phyloP scores from a whole-genome alignment of 1,140 invertebrate genomes.

The Amyelois transitella region DNA sequence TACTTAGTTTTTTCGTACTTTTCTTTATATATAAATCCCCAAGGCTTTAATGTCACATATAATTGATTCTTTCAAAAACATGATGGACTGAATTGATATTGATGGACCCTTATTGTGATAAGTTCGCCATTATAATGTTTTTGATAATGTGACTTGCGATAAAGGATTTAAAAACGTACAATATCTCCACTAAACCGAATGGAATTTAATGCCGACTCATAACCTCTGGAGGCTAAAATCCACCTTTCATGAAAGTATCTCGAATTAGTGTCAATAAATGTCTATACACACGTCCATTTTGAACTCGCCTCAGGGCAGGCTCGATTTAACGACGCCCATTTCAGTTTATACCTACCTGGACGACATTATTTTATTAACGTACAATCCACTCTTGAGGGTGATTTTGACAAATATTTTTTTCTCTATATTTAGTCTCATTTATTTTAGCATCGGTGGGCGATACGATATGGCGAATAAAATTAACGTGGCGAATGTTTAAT shows the following conservation, averaged over 20 bases:
- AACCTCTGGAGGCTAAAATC: background rate
- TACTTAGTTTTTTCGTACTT: too few species aligned
- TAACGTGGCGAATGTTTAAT: too few species aligned
- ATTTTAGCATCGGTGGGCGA: background rate
- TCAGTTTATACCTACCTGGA: background rate
- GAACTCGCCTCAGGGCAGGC: background rate
- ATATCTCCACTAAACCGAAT: background rate
- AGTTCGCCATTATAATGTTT: too few species aligned
- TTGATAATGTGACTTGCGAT: too few species aligned
- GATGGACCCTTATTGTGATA: too few species aligned
- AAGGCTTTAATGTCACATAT: too few species aligned
- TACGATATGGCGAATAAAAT: too few species aligned
- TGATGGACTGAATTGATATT: too few species aligned
- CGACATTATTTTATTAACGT: background rate
- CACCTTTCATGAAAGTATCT: background rate
- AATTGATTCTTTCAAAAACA: too few species aligned
- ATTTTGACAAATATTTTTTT: background rate
- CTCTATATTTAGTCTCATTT: background rate
- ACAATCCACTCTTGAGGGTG: background rate
- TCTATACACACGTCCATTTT: background rate
- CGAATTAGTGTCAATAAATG: background rate
- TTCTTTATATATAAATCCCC: too few species aligned
- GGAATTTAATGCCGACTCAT: background rate
- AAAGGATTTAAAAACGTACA: too few species aligned
- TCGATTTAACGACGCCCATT: background rate